These are phyloP conservation scores for Chloropsis hardwickii DNA, from an alignment of 2,113 vertebrate species.

Conservation along the genomic window DNA sequence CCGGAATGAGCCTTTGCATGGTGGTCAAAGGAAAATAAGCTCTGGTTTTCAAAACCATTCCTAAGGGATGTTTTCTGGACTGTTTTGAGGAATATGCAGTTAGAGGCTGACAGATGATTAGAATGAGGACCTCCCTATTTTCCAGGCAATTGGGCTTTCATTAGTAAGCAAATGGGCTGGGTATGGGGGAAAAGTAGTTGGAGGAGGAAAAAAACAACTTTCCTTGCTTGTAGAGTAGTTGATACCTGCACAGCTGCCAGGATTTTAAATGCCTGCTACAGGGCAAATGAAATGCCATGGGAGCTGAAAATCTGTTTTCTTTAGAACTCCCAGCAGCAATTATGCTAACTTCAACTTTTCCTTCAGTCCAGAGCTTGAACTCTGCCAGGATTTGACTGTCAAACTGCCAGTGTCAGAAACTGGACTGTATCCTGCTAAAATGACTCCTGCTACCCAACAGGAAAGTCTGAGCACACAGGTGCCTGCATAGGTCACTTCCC, in stretches of 20 bases:
- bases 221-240: background rate
- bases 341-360: background rate
- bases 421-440: background rate
- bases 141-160: background rate
- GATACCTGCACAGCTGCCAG: background rate
- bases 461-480: constrained; percentile 58
- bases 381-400: background rate
- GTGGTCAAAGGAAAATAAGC: background rate
- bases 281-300: background rate
- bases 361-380: background rate
- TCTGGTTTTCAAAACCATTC: background rate
- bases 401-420: background rate
- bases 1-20: background rate
- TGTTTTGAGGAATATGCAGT: background rate
- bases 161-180: background rate
- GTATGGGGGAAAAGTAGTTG: background rate
- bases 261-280: background rate
- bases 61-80: background rate
- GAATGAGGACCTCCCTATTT: background rate
- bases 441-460: background rate
- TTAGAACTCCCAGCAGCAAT: background rate
- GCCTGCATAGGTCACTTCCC: constrained; percentile 60
- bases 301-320: background rate
- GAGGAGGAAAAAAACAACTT: background rate
- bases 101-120: background rate